A percentile compares a stretch with the other conserved stretches of the same genome.
Conservation (phyloP, 1,140 invertebrate genomes). For the Zaprionus gabonicus region DNA sequence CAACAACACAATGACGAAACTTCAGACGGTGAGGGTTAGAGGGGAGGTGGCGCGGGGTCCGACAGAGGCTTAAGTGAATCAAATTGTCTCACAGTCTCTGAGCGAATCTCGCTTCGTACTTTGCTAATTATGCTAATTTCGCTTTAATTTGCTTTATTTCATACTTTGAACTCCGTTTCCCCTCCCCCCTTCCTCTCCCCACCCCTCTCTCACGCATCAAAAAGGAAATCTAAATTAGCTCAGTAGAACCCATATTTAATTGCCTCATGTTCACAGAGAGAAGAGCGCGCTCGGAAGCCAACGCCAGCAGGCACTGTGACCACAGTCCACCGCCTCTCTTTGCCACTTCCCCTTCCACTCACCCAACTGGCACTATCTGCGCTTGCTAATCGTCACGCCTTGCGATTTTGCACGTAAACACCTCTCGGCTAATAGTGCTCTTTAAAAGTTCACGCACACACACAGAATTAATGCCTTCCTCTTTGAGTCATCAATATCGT, state of each 20-base stretch:
- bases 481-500: neutral
- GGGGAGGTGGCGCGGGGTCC: neutral
- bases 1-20: neutral
- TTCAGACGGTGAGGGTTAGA: neutral
- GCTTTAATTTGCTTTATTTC: slow-evolving; percentile 66
- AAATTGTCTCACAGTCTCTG: neutral
- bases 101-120: neutral
- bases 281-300: slow-evolving; percentile 23
- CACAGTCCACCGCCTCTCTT: neutral
- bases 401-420: slow-evolving; percentile 66
- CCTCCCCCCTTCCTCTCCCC: neutral
- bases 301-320: slow-evolving; percentile 47
- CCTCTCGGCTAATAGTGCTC: neutral
- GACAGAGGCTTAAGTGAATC: slow-evolving; percentile 5
- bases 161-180: slow-evolving; percentile 16
- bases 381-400: slow-evolving; percentile 65
- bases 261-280: slow-evolving; percentile 25
- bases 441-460: slow-evolving; percentile 10
- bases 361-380: slow-evolving; percentile 48
- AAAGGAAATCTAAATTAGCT: slow-evolving; percentile 70
- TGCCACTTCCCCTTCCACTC: neutral
- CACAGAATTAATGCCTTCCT: neutral
- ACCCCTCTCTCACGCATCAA: slow-evolving; percentile 10
- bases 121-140: slow-evolving; percentile 70
- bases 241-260: slow-evolving; percentile 59